Evolutionary conservation across 2,888 invertebrate genomes (phyloP), one percentile per base, ranked within the genome.

Genomic region (Entomobrya multifasciata): DNA sequence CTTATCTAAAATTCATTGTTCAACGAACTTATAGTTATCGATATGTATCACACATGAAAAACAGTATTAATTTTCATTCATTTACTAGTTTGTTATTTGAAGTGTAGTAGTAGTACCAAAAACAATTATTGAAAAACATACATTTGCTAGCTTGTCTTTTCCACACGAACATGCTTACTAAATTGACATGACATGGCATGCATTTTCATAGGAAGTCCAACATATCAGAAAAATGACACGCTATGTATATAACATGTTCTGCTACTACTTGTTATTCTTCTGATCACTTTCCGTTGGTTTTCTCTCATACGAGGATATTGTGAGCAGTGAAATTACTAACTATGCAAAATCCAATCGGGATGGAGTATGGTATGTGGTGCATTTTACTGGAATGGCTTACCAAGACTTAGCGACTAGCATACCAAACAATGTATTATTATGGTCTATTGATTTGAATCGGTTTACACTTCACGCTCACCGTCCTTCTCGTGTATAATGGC

Each of bases 71-170:
- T 57, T 57, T 22, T 25, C 25, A 25, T 57, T 57, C 57, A 57
- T 22, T 22, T 57, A 57, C 22, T 57, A n/a, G n/a, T n/a, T n/a
- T n/a, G n/a, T n/a, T n/a, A n/a, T n/a, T n/a, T n/a, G n/a, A n/a
- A n/a, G n/a, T n/a, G n/a, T n/a, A n/a, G n/a, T n/a, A n/a, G 57
- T 4, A 11, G 57, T 25, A 25, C 25, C 57, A 55, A n/a, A 55
- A 55, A 25, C 57, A 57, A 57, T 57, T 5, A 57, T 57, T 25
- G 57, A 22, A 57, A 57, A 57, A 57, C 22, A 57, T 57, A 22
- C 25, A 57, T 57, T 57, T 57, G 13, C 57, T 25, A n/a, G n/a
- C n/a, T 25, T 57, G 25, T 25, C 25, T 25, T 57, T 6, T 25
- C 17, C 1, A 17, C 1, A 13, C 20, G 52, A 49, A n/a, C n/a